Percentiles rank a stretch among this genome's conserved stretches.
phyloP scores from a whole-genome alignment of 2,888 invertebrate species.

The Trileptium ribeirensis region DNA sequence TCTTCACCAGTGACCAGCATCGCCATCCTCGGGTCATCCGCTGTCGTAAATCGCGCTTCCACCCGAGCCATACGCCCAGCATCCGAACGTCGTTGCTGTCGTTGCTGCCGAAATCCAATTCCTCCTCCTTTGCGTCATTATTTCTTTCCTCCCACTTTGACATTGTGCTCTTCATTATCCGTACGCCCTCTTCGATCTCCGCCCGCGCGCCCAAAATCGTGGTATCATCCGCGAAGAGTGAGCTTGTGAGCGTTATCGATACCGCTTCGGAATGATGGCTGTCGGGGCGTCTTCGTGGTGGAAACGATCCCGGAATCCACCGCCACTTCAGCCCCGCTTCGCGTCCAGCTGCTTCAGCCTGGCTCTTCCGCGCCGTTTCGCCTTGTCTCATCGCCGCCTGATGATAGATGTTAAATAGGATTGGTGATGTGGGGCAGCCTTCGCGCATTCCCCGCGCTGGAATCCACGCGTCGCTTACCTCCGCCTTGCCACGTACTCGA shows the following conservation, averaged over 20 bases:
- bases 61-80: slow-evolving; percentile 6
- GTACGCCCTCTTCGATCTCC: not conserved
- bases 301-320: not conserved
- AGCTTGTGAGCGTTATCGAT: not conserved
- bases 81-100: not conserved
- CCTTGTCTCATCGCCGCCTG: slow-evolving; percentile 7
- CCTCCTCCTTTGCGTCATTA: slow-evolving; percentile 3
- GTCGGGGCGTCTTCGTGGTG: not conserved
- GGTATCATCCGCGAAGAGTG: slow-evolving; percentile 1
- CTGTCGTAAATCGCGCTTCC: not conserved
- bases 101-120: not conserved
- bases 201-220: not conserved
- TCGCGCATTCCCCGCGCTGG: not conserved
- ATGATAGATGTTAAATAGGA: slow-evolving; percentile 1
- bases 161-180: not conserved
- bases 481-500: not conserved
- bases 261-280: not conserved
- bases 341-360: not conserved
- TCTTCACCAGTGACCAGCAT: not conserved
- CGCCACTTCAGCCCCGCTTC: not conserved
- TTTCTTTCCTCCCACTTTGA: not conserved
- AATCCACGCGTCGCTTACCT: not conserved
- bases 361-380: not conserved
- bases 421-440: not conserved
- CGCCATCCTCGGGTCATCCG: not conserved